Conservation (phyloP, 2,888 invertebrate genomes). For the Agrotis segetum region DNA sequence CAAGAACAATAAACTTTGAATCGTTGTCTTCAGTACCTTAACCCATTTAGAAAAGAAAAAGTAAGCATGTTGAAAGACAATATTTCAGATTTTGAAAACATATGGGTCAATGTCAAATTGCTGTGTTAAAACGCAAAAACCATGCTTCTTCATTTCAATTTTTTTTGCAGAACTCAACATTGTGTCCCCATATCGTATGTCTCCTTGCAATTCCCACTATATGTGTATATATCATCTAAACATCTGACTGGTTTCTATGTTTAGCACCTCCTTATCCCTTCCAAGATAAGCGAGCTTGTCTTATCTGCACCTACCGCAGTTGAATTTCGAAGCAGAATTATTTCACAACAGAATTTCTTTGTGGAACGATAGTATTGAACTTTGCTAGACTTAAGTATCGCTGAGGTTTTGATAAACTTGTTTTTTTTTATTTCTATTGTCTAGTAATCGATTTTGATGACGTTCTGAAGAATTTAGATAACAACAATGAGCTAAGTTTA, state of each 20-base stretch:
- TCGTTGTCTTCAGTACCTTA: too few relatives aligned
- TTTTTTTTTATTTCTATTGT: too few relatives aligned
- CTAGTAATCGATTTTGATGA: too few relatives aligned
- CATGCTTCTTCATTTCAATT: background rate
- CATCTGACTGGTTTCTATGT: constrained; percentile 49
- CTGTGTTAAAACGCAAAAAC: constrained; percentile 2
- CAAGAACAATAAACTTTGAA: background rate
- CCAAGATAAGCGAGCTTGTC: constrained; percentile 48
- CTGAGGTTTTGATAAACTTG: background rate
- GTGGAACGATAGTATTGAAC: constrained; percentile 25
- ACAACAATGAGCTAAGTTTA: too few relatives aligned
- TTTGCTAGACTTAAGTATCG: constrained; percentile 7
- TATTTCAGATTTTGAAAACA: background rate
- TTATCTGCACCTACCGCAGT: constrained; percentile 57
- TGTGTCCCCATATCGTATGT: background rate
- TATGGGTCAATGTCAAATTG: background rate
- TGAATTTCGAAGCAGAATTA: constrained; percentile 34
- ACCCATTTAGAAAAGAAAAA: background rate
- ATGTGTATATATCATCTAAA: constrained; percentile 28
- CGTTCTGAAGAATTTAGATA: too few relatives aligned
- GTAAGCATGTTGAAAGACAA: background rate
- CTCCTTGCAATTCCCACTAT: background rate
- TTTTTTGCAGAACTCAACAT: background rate
- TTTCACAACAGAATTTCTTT: constrained; percentile 33
- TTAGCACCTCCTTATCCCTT: constrained; percentile 47